Percentiles rank a stretch among this genome's conserved stretches.
phyloP scores from a whole-genome alignment of 1,140 invertebrate genomes.

The Danaus melanippus region DNA sequence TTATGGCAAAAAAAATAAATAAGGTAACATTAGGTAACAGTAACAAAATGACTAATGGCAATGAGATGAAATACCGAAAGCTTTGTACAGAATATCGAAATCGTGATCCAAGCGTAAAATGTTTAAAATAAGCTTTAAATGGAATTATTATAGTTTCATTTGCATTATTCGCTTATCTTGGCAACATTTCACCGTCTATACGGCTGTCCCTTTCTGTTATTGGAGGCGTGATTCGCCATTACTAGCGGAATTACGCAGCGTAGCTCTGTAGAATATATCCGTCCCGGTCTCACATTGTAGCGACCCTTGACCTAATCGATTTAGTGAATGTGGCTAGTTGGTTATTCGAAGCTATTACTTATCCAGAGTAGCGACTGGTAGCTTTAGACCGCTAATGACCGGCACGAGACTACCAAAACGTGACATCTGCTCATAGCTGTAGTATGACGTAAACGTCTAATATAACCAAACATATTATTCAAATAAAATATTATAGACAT shows the following conservation, averaged over 20 bases:
- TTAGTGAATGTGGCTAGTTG: conserved; percentile 55
- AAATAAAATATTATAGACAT: no score
- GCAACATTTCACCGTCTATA: conserved; percentile 59
- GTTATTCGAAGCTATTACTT: conserved; percentile 29
- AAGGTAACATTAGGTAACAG: conserved; percentile 43
- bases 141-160: conserved; percentile 47
- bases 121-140: conserved; percentile 43
- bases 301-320: conserved; percentile 67
- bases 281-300: conserved; percentile 49
- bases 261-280: conserved; percentile 47
- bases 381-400: conserved; percentile 26
- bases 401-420: conserved; percentile 13
- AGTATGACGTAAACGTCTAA: conserved; percentile 17
- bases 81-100: conserved; percentile 49
- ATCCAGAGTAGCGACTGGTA: conserved; percentile 27
- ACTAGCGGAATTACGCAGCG: conserved; percentile 51
- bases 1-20: conserved; percentile 24
- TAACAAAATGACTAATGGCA: conserved; percentile 52
- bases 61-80: conserved; percentile 52
- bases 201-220: conserved; percentile 51
- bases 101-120: conserved; percentile 36
- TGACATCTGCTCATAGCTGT: conserved; percentile 14
- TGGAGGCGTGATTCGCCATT: conserved; percentile 66
- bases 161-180: conserved; percentile 42
- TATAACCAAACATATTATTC: background rate